Evolutionary conservation across 1,140 invertebrate genomes (phyloP).

Genomic region (Neotoxoptera formosana): DNA sequence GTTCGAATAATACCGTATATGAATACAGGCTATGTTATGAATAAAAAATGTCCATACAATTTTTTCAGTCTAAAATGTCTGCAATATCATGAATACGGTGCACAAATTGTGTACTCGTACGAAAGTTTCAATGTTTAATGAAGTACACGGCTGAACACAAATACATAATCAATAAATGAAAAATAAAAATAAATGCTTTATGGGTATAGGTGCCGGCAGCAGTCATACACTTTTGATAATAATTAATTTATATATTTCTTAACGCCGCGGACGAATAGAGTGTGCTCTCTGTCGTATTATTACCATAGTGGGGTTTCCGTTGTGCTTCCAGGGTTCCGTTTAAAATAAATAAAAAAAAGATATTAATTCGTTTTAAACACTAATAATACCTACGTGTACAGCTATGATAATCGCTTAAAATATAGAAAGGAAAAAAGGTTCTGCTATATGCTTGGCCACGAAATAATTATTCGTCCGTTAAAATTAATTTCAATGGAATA

Average conservation of each 20-base stretch:
- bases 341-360: not conserved
- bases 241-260: not conserved
- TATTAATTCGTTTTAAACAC: not conserved
- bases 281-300: not conserved
- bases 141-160: not conserved
- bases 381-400: not conserved
- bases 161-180: not conserved
- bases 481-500: not conserved
- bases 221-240: not conserved
- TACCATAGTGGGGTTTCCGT: not conserved
- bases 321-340: not conserved
- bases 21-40: not conserved
- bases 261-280: not conserved
- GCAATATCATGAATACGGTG: not conserved
- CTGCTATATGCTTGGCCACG: not conserved
- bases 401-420: not conserved
- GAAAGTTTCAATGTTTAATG: conserved; percentile 15
- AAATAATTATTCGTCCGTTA: not conserved
- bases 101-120: conserved; percentile 5
- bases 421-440: not conserved
- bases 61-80: not conserved
- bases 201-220: too few species aligned
- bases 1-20: not conserved
- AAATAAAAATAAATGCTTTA: not conserved
- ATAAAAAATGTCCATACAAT: not conserved